These are phyloP conservation scores for Triplophysa tibetana DNA, from an alignment of 2,113 vertebrate genomes.

Conservation along the genomic window DNA sequence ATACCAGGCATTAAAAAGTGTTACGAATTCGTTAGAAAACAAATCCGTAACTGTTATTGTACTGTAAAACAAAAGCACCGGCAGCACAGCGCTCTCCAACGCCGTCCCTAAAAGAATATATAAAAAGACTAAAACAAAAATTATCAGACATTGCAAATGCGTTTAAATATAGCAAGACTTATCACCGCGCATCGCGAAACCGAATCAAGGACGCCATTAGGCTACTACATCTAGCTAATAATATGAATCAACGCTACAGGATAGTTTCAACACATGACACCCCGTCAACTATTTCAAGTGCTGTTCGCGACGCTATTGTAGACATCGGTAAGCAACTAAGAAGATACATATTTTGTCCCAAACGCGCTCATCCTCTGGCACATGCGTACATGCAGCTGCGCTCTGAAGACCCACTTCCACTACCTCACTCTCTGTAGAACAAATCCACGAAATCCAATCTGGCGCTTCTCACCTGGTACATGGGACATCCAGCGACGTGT, in stretches of 20 bases:
- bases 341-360: conserved; percentile 42
- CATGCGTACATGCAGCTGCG: conserved; percentile 83
- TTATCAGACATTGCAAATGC: not conserved
- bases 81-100: not conserved
- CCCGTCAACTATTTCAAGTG: not conserved
- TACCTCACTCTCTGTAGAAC: conserved; percentile 74
- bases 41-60: no score
- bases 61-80: not conserved
- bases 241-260: not conserved
- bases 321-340: conserved; percentile 7
- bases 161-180: not conserved
- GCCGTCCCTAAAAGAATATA: not conserved
- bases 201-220: conserved; percentile 28
- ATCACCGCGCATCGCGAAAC: conserved; percentile 8
- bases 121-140: not conserved
- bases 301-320: not conserved
- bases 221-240: not conserved
- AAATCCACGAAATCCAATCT: conserved; percentile 67
- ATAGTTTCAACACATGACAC: not conserved
- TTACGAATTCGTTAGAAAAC: not conserved
- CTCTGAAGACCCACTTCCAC: conserved; percentile 77
- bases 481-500: conserved; percentile 40
- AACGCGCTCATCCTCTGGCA: conserved; percentile 76
- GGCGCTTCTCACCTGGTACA: conserved; percentile 74
- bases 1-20: not conserved